phyloP scores from a whole-genome alignment of 2,113 vertebrate genomes.

The Engystomops pustulosus region DNA sequence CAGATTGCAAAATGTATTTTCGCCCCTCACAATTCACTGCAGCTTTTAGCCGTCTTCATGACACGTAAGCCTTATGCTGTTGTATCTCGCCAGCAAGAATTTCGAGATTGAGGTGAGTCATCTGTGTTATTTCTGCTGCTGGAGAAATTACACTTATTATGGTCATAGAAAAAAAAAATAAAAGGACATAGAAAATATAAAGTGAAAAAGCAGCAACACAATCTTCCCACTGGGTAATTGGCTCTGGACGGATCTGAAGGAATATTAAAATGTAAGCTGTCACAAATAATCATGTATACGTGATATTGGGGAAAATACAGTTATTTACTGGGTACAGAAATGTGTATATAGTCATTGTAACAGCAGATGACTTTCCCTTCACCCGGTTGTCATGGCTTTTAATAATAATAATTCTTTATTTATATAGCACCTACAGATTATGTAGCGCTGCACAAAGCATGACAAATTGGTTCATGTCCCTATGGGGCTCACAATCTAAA shows the following conservation, averaged over 20 bases:
- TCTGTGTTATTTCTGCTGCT: slow-evolving; percentile 32
- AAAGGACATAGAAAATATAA: not conserved
- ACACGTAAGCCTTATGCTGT: not conserved
- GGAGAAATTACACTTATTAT: slow-evolving; percentile 29
- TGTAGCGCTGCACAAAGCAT: too few species aligned
- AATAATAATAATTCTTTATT: too few species aligned
- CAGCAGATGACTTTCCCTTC: too few species aligned
- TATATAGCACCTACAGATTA: too few species aligned
- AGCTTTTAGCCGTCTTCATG: not conserved
- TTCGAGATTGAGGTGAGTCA: slow-evolving; percentile 35
- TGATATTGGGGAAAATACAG: not conserved
- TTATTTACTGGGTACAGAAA: not conserved
- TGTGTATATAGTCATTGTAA: too few species aligned
- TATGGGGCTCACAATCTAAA: too few species aligned
- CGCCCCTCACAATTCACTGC: not conserved
- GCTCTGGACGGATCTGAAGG: not conserved
- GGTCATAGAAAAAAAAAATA: not conserved
- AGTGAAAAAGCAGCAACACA: too few species aligned
- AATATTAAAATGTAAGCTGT: not conserved
- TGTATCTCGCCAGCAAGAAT: slow-evolving; percentile 30
- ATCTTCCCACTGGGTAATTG: not conserved
- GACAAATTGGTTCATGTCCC: too few species aligned
- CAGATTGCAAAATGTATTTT: slow-evolving; percentile 20
- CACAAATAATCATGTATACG: not conserved
- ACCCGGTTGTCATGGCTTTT: too few species aligned